phyloP scores from a whole-genome alignment of 2,113 vertebrate species.

The Aspiorhynchus laticeps region DNA sequence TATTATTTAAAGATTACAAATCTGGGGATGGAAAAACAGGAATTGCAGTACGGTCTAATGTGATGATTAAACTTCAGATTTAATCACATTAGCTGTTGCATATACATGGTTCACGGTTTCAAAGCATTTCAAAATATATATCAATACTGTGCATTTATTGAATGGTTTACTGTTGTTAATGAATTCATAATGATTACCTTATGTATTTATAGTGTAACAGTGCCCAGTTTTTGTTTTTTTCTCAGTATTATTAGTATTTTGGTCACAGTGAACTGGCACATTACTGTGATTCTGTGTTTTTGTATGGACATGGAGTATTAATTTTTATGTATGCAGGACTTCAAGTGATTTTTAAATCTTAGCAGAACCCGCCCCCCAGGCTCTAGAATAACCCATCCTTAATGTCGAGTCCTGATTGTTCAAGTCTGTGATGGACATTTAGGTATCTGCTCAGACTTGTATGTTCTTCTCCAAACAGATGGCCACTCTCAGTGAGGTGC shows the following conservation, averaged over 20 bases:
- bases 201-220: not conserved
- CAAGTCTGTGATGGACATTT: not conserved
- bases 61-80: no score
- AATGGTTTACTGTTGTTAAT: not conserved
- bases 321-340: not conserved
- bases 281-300: no score
- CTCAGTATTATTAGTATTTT: not conserved
- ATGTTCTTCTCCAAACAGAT: slow-evolving; percentile 76
- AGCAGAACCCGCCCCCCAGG: no score
- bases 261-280: not conserved
- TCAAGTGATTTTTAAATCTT: not conserved
- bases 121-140: not conserved
- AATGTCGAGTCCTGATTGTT: not conserved
- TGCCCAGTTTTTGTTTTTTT: not conserved
- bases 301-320: not conserved
- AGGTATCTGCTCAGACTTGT: not conserved
- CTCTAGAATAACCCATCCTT: not conserved
- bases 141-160: no score
- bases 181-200: not conserved
- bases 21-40: no score
- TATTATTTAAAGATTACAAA: no score
- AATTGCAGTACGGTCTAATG: no score
- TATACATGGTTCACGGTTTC: not conserved
- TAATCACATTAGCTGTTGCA: not conserved
- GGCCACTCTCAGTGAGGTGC: slow-evolving; percentile 88